These are phyloP conservation scores for Drosophila ercepeae DNA, from an alignment of 1,140 invertebrate species.

Conservation along the genomic window DNA sequence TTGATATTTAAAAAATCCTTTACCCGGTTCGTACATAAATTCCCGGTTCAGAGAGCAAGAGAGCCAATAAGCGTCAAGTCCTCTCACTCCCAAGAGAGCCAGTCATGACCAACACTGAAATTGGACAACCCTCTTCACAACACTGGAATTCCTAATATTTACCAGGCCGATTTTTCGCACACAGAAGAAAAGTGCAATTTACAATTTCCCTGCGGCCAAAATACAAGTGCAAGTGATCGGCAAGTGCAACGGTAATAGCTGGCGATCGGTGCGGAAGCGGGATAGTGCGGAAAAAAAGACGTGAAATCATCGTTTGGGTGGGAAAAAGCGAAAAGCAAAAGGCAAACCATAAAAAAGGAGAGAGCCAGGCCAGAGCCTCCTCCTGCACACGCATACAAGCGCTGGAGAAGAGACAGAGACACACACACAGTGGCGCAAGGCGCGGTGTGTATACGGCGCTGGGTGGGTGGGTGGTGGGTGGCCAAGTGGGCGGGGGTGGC, in stretches of 20 bases:
- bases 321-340: constrained; percentile 7
- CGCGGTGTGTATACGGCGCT: constrained; percentile 77
- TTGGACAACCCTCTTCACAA: neutral
- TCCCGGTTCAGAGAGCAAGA: constrained; percentile 50
- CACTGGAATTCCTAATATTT: neutral
- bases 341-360: neutral
- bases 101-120: neutral
- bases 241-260: constrained; percentile 65
- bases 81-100: neutral
- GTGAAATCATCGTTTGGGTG: constrained; percentile 17
- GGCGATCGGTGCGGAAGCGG: constrained; percentile 22
- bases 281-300: constrained; percentile 16
- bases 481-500: constrained; percentile 50
- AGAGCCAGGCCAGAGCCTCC: constrained; percentile 26
- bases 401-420: constrained; percentile 13
- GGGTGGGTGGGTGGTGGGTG: constrained; percentile 43
- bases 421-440: constrained; percentile 27
- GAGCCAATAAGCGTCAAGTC: too few species aligned
- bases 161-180: constrained; percentile 66
- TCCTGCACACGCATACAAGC: constrained; percentile 25
- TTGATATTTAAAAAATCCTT: too few species aligned
- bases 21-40: too few species aligned
- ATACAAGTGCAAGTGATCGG: constrained; percentile 58
- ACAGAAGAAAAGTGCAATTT: constrained; percentile 66
- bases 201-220: constrained; percentile 52